Conservation (phyloP, 2,797 vertebrate genomes). For the Poecilia velifera region DNA sequence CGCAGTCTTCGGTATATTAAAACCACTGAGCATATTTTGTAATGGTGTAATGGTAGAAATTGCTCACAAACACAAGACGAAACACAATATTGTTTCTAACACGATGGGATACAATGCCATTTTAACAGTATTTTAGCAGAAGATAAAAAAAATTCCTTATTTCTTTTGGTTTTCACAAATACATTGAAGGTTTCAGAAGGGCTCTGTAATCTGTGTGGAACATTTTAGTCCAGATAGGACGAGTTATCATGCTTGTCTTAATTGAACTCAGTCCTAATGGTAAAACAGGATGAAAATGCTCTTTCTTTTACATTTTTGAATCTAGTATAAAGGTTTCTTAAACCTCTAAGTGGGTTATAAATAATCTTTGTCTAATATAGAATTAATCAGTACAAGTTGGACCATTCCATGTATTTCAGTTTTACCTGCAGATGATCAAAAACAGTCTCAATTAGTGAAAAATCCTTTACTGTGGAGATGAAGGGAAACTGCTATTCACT, state of each 20-base stretch:
- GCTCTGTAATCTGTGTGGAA: neutral
- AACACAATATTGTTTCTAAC: neutral
- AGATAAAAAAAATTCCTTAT: neutral
- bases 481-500: neutral
- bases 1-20: constrained; percentile 91
- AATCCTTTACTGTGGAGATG: neutral
- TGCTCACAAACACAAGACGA: neutral
- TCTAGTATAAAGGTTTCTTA: neutral
- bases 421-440: neutral
- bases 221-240: neutral
- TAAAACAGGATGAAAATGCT: neutral
- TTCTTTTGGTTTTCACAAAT: neutral
- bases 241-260: neutral
- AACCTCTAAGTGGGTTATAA: neutral
- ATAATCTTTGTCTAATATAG: neutral
- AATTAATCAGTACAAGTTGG: neutral
- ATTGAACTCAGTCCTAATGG: neutral
- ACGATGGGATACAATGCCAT: neutral
- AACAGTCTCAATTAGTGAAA: neutral
- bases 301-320: neutral
- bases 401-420: neutral
- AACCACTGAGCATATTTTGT: neutral
- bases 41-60: neutral
- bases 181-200: neutral
- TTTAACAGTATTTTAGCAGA: neutral